phyloP scores from a whole-genome alignment of 2,797 vertebrate genomes.

The Phalloptychus januarius region DNA sequence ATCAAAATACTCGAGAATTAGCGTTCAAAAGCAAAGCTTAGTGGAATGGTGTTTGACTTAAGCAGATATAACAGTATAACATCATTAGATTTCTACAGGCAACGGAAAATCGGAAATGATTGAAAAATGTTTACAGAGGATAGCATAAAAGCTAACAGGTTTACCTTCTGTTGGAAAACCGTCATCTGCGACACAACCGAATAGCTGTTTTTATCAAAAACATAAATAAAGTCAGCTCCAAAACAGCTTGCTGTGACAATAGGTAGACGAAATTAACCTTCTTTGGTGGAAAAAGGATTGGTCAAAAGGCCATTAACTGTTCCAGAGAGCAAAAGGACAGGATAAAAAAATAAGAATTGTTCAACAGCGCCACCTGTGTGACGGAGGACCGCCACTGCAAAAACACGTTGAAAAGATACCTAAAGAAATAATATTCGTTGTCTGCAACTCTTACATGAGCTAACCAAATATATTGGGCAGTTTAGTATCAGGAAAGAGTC shows the following conservation, averaged over 20 bases:
- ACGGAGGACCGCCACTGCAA: not conserved
- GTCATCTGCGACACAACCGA: not conserved
- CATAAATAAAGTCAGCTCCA: not conserved
- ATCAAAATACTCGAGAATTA: not conserved
- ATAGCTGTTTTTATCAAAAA: not conserved
- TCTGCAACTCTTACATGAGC: not conserved
- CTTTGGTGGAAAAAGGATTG: not conserved
- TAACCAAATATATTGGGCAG: not conserved
- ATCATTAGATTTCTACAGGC: not conserved
- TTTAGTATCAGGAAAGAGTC: not conserved
- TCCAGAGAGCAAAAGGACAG: not conserved
- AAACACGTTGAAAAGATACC: not conserved
- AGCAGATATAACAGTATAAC: too few species aligned
- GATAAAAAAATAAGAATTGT: not conserved
- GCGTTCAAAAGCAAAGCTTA: not conserved
- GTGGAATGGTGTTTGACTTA: not conserved
- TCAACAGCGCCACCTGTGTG: not conserved
- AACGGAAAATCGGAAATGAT: not conserved
- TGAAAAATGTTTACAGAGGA: not conserved
- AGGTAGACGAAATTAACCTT: not conserved
- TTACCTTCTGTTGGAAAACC: constrained; percentile 35
- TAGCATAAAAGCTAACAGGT: constrained; percentile 38
- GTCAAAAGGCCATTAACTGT: not conserved
- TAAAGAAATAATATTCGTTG: not conserved
- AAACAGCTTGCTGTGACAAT: not conserved